These are phyloP conservation scores for Macrotis lagotis DNA, from an alignment of 2,113 vertebrate genomes.

Conservation along the genomic window DNA sequence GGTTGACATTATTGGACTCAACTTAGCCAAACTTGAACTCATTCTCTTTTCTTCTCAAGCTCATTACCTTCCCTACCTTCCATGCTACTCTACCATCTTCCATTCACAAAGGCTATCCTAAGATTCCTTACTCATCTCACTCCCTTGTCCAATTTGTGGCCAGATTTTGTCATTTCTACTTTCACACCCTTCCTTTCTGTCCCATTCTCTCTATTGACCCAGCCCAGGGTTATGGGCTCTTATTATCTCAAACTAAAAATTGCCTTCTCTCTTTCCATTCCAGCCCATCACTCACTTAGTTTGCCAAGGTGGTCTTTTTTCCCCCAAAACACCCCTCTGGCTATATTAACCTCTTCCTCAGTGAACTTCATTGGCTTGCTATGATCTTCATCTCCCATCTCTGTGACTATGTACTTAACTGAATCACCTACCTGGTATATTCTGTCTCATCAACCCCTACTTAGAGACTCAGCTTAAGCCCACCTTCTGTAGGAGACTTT, in stretches of 20 bases:
- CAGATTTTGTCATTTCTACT: neutral
- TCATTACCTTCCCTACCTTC: neutral
- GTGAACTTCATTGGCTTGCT: neutral
- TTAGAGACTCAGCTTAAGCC: neutral
- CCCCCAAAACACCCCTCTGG: neutral
- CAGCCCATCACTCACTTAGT: neutral
- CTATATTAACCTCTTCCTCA: neutral
- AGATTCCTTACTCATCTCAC: neutral
- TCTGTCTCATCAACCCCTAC: neutral
- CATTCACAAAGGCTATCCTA: neutral
- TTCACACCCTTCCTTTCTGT: neutral
- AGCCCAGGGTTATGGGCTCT: too few species aligned
- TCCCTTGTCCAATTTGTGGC: neutral
- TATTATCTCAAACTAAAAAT: neutral
- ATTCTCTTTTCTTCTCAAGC: neutral
- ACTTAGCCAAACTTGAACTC: neutral
- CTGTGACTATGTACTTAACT: neutral
- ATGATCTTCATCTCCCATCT: neutral
- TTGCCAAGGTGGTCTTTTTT: neutral
- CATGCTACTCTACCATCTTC: neutral
- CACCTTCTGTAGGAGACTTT: neutral
- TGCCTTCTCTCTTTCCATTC: neutral
- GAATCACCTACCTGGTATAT: neutral
- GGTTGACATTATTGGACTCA: neutral
- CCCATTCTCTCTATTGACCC: neutral